phyloP scores from a whole-genome alignment of 2,888 invertebrate species.

The Ornithoptera priamus region DNA sequence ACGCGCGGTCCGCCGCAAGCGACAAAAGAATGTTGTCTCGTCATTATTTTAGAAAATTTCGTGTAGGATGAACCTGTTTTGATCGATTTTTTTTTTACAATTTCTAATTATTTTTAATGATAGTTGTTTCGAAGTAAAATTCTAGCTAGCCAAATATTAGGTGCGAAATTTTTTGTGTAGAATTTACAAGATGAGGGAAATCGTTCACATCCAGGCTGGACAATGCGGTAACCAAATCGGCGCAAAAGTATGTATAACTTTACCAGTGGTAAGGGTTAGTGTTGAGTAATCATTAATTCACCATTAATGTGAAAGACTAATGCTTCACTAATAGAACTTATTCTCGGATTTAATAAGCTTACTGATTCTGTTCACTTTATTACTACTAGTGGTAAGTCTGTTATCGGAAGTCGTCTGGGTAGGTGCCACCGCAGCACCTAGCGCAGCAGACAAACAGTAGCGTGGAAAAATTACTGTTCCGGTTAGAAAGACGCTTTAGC shows the following conservation, averaged over 20 bases:
- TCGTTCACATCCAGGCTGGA: constrained; percentile 86
- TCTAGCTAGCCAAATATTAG: constrained; percentile 45
- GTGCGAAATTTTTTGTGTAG: constrained; percentile 57
- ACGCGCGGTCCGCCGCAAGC: constrained; percentile 29
- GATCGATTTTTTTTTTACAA: constrained; percentile 29
- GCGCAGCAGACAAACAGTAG: too few relatives aligned
- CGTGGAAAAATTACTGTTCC: too few relatives aligned
- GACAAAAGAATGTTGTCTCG: constrained; percentile 45
- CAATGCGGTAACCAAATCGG: constrained; percentile 85
- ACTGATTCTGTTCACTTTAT: too few relatives aligned
- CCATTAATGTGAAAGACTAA: too few relatives aligned
- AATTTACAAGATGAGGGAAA: constrained; percentile 84
- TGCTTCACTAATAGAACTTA: too few relatives aligned
- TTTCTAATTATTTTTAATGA: constrained; percentile 49
- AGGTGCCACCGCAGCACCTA: too few relatives aligned
- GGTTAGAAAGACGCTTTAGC: too few relatives aligned
- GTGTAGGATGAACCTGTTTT: constrained; percentile 53
- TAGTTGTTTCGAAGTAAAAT: constrained; percentile 46
- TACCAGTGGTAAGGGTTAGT: too few relatives aligned
- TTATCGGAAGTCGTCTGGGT: too few relatives aligned
- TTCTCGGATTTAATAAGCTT: too few relatives aligned
- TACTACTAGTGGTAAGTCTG: too few relatives aligned
- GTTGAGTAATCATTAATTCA: too few relatives aligned
- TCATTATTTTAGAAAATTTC: constrained; percentile 51
- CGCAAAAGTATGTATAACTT: constrained; percentile 81